A percentile compares a stretch with the other conserved stretches of the same genome.
phyloP scores from a whole-genome alignment of 2,888 invertebrate genomes.

The Thysanoteuthis rhombus region DNA sequence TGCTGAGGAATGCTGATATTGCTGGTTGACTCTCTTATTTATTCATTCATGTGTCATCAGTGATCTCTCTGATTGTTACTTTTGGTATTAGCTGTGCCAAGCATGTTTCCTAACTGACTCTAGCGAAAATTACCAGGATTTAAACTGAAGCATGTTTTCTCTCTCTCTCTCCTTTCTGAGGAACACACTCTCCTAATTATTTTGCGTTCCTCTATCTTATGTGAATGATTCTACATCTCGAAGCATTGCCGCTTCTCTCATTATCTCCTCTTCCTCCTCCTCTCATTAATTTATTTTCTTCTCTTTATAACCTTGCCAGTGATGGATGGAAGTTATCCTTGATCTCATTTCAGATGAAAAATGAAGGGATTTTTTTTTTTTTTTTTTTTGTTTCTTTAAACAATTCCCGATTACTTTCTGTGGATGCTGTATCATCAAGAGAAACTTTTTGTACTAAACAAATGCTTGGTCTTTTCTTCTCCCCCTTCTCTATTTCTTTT shows the following conservation, averaged over 20 bases:
- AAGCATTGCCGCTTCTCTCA: neutral
- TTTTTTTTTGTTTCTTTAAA: neutral
- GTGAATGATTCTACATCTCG: neutral
- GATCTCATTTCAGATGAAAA: neutral
- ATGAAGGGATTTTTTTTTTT: neutral
- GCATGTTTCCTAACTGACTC: neutral
- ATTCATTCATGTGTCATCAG: neutral
- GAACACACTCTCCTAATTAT: neutral
- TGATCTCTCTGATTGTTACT: neutral
- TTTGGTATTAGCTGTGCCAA: constrained; percentile 24
- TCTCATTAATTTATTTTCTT: neutral
- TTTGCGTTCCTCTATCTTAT: neutral
- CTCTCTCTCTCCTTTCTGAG: neutral
- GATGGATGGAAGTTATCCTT: neutral
- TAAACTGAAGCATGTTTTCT: neutral
- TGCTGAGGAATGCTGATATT: neutral
- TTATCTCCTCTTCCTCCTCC: neutral
- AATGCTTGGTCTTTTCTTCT: neutral
- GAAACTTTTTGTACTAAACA: neutral
- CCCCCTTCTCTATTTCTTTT: neutral
- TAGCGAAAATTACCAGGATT: neutral
- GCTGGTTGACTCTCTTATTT: neutral
- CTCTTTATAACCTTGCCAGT: neutral
- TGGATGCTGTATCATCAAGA: neutral
- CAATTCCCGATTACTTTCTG: neutral